Evolutionary conservation across 2,888 invertebrate species (phyloP).

Genomic region (Torymus auratus): DNA sequence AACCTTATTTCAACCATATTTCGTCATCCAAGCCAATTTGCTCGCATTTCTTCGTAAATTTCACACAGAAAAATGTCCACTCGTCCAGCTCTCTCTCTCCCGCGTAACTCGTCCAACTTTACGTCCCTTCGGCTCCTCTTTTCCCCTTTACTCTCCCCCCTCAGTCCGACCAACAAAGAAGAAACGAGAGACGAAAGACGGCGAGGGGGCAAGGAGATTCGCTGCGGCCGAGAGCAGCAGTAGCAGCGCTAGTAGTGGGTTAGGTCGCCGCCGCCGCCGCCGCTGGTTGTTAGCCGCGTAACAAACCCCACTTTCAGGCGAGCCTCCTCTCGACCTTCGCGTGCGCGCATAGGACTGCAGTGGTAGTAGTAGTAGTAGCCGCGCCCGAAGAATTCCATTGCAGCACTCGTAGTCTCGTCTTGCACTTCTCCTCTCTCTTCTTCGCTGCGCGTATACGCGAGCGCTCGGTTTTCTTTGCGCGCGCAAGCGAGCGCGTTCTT

Average conservation of each 20-base stretch:
- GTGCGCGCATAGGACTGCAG: conserved; percentile 16
- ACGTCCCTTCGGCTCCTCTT: conserved; percentile 4
- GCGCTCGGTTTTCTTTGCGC: conserved; percentile 16
- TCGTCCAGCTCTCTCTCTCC: background rate
- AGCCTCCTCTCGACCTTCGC: conserved; percentile 10
- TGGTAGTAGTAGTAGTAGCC: background rate
- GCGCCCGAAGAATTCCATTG: conserved; percentile 25
- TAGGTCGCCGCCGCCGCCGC: conserved; percentile 57
- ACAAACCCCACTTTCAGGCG: conserved; percentile 64
- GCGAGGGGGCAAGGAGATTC: conserved; percentile 5
- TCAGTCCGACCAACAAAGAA: background rate
- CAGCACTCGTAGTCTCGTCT: conserved; percentile 33
- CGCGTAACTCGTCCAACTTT: conserved; percentile 42
- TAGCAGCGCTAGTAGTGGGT: conserved; percentile 63
- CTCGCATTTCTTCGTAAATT: conserved; percentile 24
- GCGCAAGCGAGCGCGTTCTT: conserved; percentile 1
- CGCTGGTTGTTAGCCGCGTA: conserved; percentile 71
- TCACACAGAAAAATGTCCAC: conserved; percentile 33
- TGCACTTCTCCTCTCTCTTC: conserved; percentile 17
- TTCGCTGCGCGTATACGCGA: background rate
- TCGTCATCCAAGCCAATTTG: background rate
- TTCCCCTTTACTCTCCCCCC: background rate
- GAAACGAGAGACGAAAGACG: conserved; percentile 4
- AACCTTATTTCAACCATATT: background rate
- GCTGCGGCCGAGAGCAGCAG: background rate